Base-by-base conservation (phyloP, 2,113 vertebrate genomes). In the Lamprotornis superbus region DNA sequence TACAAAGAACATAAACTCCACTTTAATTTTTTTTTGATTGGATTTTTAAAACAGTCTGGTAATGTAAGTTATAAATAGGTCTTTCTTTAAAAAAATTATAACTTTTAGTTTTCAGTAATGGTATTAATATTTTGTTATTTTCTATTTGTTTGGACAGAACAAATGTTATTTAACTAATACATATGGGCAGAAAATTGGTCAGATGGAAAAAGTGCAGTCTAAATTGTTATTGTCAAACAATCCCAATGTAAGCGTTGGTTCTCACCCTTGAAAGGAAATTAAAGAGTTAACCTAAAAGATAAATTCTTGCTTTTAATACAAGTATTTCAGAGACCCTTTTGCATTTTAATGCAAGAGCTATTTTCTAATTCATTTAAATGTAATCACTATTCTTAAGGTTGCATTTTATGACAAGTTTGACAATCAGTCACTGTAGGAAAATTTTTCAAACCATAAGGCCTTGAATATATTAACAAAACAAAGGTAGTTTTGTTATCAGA, bases 401-500 rank as follows among this genome's bases (percentile, higher is more conserved):
- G 64, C 35, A 44, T 76, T 92, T 89, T 75, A 71, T 82, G 76
- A 92, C 71, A 87, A 53, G 52, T 89, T 94, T 96, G 95, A 93
- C 82, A 93, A 35, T 77, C 90, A 92, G 31, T 91, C 74, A 69
- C 60, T 68, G 64, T 30, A 93, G 25, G 30, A 59, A 89, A 53
- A 10, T 44, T 60, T 76, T 90, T 82, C 13, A 60, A 83, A 93
- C 44, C 53, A 6, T 83, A 90, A 95, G 31, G 55, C 52, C 39
- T 64, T 87, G 83, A 94, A 84, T 94, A 75, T n/a, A 70, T 90
- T 87, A 77, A 88, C 56, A 94, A 94, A 85, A 35, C 31, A 94
- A 91, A 83, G 50, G 44, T 86, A 68, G 42, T 75, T 75, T 39
- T 85, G 16, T 83, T 91, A 88, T 86, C 46, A 44, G 53, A 64